Evolutionary conservation across 1,140 invertebrate genomes (phyloP), one percentile per base, ranked within the genome.

Genomic region (Drosophila sp.): DNA sequence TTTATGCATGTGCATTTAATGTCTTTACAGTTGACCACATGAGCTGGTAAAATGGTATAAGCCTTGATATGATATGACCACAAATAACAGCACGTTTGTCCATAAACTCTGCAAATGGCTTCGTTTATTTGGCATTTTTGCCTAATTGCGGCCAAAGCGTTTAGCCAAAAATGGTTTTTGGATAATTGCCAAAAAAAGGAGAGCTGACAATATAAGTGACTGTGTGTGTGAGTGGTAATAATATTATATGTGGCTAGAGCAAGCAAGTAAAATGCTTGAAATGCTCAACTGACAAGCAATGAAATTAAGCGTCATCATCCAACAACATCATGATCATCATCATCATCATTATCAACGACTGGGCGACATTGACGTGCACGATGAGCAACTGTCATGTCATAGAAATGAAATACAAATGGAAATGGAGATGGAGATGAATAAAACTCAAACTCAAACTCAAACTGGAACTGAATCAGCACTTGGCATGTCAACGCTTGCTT

Each of bases 311-410:
- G 45, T 67, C 82, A 78, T 74, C 65, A 46, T 43, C 29, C 81
- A 41, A 65, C 82, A 78, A 71, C 65, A 46, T 43, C 29, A 7
- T 54, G 38, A 13, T 32, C 11, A 56, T 46, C 45, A 27, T 25
- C 8, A 45, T 43, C 7, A 38, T 48, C 25, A 40, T 48, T 54
- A 36, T 53, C 51, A 58, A 43, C 41, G 57, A 64, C 45, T 43
- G 36, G 25, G 27, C 51, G 72, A 76, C 80, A 75, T 65, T 58
- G 67, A 75, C 41, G 46, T 72, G 51, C 53, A 59, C 51, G 78
- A 78, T 67, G 74, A 80, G 81, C 71, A 72, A 78, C 78, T 81
- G 82, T 78, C 82, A 80, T 87, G 82, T 86, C 81, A 81, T 67
- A 70, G 21, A 38, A 51, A 25, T 48, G 21, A 13, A 63, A 21